Evolutionary conservation across 2,797 vertebrate species (phyloP), one percentile per base, ranked within the genome.

Genomic region (Thaleichthys pacificus): DNA sequence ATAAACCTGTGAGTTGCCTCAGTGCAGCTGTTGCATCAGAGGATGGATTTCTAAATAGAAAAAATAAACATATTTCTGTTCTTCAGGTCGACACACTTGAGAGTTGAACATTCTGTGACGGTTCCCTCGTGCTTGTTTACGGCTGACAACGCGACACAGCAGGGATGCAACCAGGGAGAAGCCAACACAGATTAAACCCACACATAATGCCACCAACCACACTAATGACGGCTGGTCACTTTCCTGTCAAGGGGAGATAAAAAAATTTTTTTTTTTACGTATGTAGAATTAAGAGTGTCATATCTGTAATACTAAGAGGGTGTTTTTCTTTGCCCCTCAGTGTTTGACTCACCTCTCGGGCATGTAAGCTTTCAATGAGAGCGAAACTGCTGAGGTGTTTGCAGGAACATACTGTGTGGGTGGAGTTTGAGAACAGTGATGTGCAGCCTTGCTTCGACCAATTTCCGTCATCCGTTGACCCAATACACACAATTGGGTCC

Each of bases 321-420:
- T 30, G 28, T 35, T 35, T n/a, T 35, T 35, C 7, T 35, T 35
- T 35, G 6, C 32, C 8, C 32, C 7, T 35, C 32, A 8, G 32
- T 35, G 5, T 26, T 24, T 62, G 26, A 9, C 26, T 62, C 28
- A 63, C 61, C 30, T 63, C 28, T n/a, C 9, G n/a, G 19, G 8
- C 4, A n/a, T 64, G 32, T 17, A 64, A 21, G n/a, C 7, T 7
- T 19, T 9, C 12, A 32, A 64, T 30, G 28, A 64, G 17, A 32
- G 62, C 62, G 4, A 64, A 64, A 32, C 62, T 64, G 17, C 62
- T 64, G 62, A 64, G 62, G 30, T 64, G 62, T 32, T 15, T 64
- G 30, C 62, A 64, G 32, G 62, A 38, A 32, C 62, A 64, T 5
- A 64, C 19, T 11, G 62, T 64, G 32, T 64, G 62, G 62, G 62